A percentile compares a stretch with the other conserved stretches of the same genome.
Conservation (phyloP, 2,888 invertebrate genomes). For the Zhuqinia jingwanae region DNA sequence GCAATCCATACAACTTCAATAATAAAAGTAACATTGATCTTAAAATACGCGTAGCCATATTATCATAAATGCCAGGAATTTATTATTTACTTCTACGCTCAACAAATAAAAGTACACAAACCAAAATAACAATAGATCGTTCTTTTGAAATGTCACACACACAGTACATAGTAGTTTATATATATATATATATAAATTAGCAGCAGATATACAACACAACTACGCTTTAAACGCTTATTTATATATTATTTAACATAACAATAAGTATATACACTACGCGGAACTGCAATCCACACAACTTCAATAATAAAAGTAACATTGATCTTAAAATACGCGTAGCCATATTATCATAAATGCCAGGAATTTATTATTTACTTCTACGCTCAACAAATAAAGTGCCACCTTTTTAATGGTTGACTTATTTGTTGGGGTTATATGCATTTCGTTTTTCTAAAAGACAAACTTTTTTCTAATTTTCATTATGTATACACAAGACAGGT, state of each 20-base stretch:
- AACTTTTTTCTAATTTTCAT: too few relatives aligned
- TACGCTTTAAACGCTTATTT: conserved; percentile 24
- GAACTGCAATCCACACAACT: conserved; percentile 49
- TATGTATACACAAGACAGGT: too few relatives aligned
- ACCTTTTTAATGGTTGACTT: too few relatives aligned
- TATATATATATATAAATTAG: background rate
- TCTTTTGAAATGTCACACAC: conserved; percentile 30
- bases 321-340: background rate
- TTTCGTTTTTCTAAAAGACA: too few relatives aligned
- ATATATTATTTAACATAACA: too few relatives aligned
- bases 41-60: background rate
- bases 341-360: background rate
- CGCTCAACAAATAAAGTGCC: conserved; percentile 18
- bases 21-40: background rate
- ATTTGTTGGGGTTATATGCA: too few relatives aligned
- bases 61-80: background rate
- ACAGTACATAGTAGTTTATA: conserved; percentile 22
- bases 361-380: background rate
- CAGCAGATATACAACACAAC: conserved; percentile 54
- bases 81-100: background rate
- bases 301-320: background rate
- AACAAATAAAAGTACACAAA: conserved; percentile 59
- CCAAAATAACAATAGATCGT: conserved; percentile 40
- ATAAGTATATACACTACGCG: conserved; percentile 4
- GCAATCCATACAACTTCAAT: conserved; percentile 40